phyloP scores from a whole-genome alignment of 2,797 vertebrate genomes.

The Salarias fasciatus region DNA sequence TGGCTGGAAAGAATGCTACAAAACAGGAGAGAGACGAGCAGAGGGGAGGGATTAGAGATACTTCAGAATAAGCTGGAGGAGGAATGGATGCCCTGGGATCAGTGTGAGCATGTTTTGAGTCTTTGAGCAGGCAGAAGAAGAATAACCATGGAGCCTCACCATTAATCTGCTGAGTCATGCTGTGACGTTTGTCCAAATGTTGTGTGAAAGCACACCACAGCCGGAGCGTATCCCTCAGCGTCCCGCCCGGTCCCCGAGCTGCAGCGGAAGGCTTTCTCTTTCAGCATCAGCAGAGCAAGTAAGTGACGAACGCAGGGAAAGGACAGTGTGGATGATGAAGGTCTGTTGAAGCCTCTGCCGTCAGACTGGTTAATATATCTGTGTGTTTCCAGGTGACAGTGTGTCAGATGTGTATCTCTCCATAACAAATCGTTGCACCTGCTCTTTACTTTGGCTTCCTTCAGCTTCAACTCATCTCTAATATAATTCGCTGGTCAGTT shows the following conservation, averaged over 20 bases:
- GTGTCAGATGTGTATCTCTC: slow-evolving; percentile 4
- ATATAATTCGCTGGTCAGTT: neutral
- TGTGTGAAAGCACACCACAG: slow-evolving; percentile 59
- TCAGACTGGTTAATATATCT: slow-evolving; percentile 14
- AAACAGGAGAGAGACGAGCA: slow-evolving; percentile 44
- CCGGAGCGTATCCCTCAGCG: slow-evolving; percentile 47
- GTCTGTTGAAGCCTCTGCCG: slow-evolving; percentile 39
- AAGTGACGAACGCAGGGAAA: slow-evolving; percentile 35
- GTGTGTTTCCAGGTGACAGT: slow-evolving; percentile 9
- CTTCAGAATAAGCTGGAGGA: slow-evolving; percentile 26
- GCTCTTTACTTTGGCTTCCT: slow-evolving; percentile 21
- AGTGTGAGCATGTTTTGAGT: slow-evolving; percentile 34
- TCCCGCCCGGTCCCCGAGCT: slow-evolving; percentile 41
- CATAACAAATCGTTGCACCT: slow-evolving; percentile 4
- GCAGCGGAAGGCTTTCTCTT: slow-evolving; percentile 45
- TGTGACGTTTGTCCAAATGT: slow-evolving; percentile 69
- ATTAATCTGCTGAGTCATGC: slow-evolving; percentile 71
- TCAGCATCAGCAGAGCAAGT: slow-evolving; percentile 26
- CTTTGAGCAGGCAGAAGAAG: slow-evolving; percentile 29
- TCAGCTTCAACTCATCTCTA: slow-evolving; percentile 5
- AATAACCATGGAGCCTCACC: slow-evolving; percentile 29
- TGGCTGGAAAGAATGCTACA: slow-evolving; percentile 35
- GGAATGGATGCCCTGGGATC: slow-evolving; percentile 43
- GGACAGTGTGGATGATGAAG: slow-evolving; percentile 30
- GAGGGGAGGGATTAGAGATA: slow-evolving; percentile 52